These are phyloP conservation scores for Eupristina koningsbergeri DNA, from an alignment of 1,140 invertebrate genomes.

Conservation along the genomic window DNA sequence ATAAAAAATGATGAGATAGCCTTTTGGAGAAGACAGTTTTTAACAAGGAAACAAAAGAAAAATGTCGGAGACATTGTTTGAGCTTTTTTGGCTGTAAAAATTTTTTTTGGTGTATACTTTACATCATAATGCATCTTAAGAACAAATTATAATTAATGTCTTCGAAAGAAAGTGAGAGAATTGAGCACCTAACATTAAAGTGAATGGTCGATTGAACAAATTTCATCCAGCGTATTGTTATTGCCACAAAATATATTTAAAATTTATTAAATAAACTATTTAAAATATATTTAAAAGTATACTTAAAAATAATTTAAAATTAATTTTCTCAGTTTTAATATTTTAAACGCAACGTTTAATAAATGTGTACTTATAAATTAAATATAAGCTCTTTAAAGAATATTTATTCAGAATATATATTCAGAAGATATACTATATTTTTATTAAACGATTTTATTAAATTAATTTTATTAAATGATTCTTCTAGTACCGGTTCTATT, in stretches of 20 bases:
- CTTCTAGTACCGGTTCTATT: too few relatives aligned
- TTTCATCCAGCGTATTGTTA: constrained; percentile 21
- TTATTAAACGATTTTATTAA: too few relatives aligned
- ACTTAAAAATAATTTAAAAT: too few relatives aligned
- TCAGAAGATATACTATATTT: too few relatives aligned
- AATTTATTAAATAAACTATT: too few relatives aligned
- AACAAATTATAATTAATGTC: constrained; percentile 49
- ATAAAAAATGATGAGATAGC: constrained; percentile 34
- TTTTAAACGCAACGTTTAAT: too few relatives aligned
- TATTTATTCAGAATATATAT: too few relatives aligned
- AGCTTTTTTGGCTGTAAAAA: constrained; percentile 7
- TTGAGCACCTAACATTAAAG: constrained; percentile 43
- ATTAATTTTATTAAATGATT: too few relatives aligned
- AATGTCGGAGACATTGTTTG: constrained; percentile 37
- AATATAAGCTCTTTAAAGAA: too few relatives aligned
- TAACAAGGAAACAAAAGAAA: constrained; percentile 12
- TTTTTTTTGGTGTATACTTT: constrained; percentile 39
- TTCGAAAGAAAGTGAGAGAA: constrained; percentile 35
- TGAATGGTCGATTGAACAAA: constrained; percentile 47
- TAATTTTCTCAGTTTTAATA: not conserved
- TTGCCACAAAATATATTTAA: constrained; percentile 31
- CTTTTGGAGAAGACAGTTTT: constrained; percentile 11
- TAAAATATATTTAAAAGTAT: too few relatives aligned
- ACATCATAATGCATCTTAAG: constrained; percentile 22
- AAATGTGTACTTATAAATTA: too few relatives aligned